Evolutionary conservation across 2,113 vertebrate species (phyloP).

Genomic region (Cinclus cinclus): DNA sequence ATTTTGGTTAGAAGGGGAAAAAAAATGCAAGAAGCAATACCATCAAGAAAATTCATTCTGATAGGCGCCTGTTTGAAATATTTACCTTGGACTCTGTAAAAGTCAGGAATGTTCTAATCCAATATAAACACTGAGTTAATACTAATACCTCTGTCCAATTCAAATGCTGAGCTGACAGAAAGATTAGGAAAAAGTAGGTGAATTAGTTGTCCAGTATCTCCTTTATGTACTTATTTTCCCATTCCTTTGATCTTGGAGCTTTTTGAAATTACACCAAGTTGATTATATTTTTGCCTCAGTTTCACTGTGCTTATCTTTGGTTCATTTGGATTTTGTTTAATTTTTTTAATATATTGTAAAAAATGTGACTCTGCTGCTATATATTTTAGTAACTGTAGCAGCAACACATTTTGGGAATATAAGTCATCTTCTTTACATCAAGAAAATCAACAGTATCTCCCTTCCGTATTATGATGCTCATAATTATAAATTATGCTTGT

Average conservation of each 20-base stretch:
- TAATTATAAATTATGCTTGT: background rate
- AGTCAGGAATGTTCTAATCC: slow-evolving; percentile 57
- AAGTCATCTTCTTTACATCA: background rate
- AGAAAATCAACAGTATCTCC: background rate
- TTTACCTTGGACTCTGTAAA: slow-evolving; percentile 40
- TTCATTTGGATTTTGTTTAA: background rate
- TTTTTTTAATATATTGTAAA: background rate
- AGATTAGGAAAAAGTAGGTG: background rate
- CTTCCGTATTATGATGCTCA: background rate
- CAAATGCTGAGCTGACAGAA: slow-evolving; percentile 12
- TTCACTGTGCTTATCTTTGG: background rate
- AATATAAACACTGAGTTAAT: slow-evolving; percentile 49
- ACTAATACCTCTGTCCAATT: slow-evolving; percentile 8
- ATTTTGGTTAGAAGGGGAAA: background rate
- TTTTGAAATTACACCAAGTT: slow-evolving; percentile 5
- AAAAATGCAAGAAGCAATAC: background rate
- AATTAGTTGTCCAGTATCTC: slow-evolving; percentile 5
- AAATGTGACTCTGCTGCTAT: background rate
- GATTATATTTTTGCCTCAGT: background rate
- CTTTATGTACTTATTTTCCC: background rate
- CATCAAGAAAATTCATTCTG: slow-evolving; percentile 39
- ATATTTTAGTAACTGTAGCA: background rate
- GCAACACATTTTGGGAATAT: background rate
- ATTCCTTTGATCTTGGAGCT: background rate
- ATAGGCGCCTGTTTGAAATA: slow-evolving; percentile 8